A percentile compares a stretch with the other conserved stretches of the same genome.
Conservation (phyloP, 1,140 invertebrate genomes). For the Orius insidiosus region DNA sequence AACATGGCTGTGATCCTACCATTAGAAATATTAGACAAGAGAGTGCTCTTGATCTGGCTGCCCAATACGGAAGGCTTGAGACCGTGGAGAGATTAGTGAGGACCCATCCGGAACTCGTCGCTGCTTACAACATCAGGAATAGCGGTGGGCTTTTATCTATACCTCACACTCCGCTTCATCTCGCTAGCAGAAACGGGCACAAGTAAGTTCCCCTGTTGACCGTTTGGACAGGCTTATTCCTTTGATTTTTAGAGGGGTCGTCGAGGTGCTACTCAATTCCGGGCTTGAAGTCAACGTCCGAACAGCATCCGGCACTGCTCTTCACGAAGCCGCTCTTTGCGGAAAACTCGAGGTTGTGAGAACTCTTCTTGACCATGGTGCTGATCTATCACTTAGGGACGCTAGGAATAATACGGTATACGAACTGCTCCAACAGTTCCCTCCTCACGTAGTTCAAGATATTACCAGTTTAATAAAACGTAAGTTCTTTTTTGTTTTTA, state of each 20-base stretch:
- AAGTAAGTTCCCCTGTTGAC: slow-evolving; percentile 35
- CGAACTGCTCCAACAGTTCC: slow-evolving; percentile 71
- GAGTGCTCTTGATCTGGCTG: slow-evolving; percentile 83
- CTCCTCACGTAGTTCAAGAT: slow-evolving; percentile 69
- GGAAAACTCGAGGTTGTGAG: slow-evolving; percentile 83
- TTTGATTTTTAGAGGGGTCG: slow-evolving; percentile 49
- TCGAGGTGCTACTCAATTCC: slow-evolving; percentile 60
- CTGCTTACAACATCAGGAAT: slow-evolving; percentile 40
- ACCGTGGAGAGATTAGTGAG: slow-evolving; percentile 72
- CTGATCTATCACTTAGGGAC: slow-evolving; percentile 63
- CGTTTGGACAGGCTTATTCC: slow-evolving; percentile 5
- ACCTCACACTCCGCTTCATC: slow-evolving; percentile 77
- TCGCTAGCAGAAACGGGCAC: slow-evolving; percentile 86
- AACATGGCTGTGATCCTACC: slow-evolving; percentile 74
- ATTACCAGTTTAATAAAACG: slow-evolving; percentile 71
- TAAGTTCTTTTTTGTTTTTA: slow-evolving; percentile 30
- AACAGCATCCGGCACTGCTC: slow-evolving; percentile 72
- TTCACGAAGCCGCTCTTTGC: slow-evolving; percentile 88
- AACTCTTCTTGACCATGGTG: slow-evolving; percentile 61
- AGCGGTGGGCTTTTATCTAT: slow-evolving; percentile 26
- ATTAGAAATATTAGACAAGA: slow-evolving; percentile 78
- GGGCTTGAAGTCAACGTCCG: slow-evolving; percentile 80
- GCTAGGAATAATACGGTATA: slow-evolving; percentile 65
- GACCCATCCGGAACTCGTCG: slow-evolving; percentile 59
- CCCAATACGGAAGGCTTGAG: slow-evolving; percentile 76